Evolutionary conservation across 2,888 invertebrate genomes (phyloP), one percentile per base, ranked within the genome.

Genomic region (Helleia helle): DNA sequence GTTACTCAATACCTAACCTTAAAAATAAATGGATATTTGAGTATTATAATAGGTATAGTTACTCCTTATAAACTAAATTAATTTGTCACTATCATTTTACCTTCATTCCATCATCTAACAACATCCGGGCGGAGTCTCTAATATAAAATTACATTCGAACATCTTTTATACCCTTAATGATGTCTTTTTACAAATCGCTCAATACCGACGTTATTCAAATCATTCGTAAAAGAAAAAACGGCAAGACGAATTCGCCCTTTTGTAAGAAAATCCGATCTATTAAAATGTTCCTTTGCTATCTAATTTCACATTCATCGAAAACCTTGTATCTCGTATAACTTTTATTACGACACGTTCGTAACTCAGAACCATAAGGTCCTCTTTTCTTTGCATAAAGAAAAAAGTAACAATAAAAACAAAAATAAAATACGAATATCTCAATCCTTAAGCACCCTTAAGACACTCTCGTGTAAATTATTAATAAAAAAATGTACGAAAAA

Each of bases 261-360:
- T 48, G 42, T 50, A 59, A 55, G 58, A 62, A 71, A 71, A 71
- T 66, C 55, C 61, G 58, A 59, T 65, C 59, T 59, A 63, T 70
- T 68, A 68, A 65, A 71, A 65, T 61, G 61, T 62, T 65, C 63
- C n/a, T n/a, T 62, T 59, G 49, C 58, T 62, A 71, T 71, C 68
- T 74, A 71, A 76, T 75, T 76, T 73, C 69, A 68, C 62, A 72
- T 72, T 71, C 68, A 72, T 67, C 64, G 65, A 58, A 61, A 59
- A 56, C 58, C 59, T 63, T 63, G 62, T 68, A 70, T 67, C 58
- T 62, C 60, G 40, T n/a, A n/a, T n/a, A n/a, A n/a, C n/a, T n/a
- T n/a, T n/a, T n/a, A n/a, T n/a, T n/a, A n/a, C n/a, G n/a, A n/a
- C n/a, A n/a, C n/a, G n/a, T n/a, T n/a, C n/a, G n/a, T n/a, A n/a